These are phyloP conservation scores for Leptopilina myrica DNA, from an alignment of 2,888 invertebrate genomes.

Conservation along the genomic window DNA sequence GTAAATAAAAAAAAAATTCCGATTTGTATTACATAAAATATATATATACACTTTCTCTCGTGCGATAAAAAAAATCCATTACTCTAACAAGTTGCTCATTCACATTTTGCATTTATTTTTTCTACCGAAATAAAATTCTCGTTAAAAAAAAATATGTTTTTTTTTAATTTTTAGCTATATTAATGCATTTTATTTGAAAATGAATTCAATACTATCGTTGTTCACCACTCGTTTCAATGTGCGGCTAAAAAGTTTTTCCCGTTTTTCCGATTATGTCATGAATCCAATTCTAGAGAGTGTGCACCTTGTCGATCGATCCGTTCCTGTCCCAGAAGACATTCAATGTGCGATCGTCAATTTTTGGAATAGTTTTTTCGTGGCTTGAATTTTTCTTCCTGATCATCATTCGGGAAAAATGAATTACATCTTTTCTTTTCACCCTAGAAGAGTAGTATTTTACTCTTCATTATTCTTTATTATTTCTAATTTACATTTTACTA, in stretches of 20 bases:
- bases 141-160: not conserved
- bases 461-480: too few relatives aligned
- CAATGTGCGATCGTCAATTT: conserved; percentile 29
- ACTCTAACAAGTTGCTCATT: too few relatives aligned
- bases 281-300: conserved; percentile 32
- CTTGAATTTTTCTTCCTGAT: not conserved
- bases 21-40: not conserved
- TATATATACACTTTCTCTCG: too few relatives aligned
- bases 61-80: too few relatives aligned
- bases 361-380: not conserved
- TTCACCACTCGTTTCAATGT: conserved; percentile 20
- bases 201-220: conserved; percentile 27
- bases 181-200: conserved; percentile 23
- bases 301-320: conserved; percentile 30
- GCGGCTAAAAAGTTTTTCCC: conserved; percentile 21
- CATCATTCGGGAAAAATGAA: too few relatives aligned
- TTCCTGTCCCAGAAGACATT: conserved; percentile 23
- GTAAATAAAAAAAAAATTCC: conserved; percentile 76
- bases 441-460: too few relatives aligned
- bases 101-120: too few relatives aligned
- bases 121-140: too few relatives aligned
- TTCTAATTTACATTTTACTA: too few relatives aligned
- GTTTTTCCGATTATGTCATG: conserved; percentile 37
- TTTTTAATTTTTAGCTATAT: not conserved
- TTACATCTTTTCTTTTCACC: too few relatives aligned